A percentile compares a stretch with the other conserved stretches of the same genome.
Conservation (phyloP, 2,797 vertebrate genomes). For the Pseudomugil tenellus region DNA sequence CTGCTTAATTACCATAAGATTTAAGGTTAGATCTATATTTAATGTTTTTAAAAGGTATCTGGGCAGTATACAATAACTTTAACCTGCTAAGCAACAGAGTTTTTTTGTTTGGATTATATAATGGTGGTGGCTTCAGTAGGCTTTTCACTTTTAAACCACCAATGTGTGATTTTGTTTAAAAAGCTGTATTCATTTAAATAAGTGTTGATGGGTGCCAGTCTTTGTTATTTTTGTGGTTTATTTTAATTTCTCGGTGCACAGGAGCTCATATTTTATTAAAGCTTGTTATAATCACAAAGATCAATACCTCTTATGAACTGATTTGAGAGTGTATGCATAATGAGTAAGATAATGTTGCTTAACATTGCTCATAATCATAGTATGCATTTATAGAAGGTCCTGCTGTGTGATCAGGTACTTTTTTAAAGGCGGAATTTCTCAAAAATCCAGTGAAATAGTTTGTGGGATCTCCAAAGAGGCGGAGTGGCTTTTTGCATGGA, state of each 20-base stretch:
- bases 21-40: neutral
- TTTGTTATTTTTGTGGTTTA: slow-evolving; percentile 15
- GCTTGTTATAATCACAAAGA: slow-evolving; percentile 51
- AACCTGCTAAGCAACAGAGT: slow-evolving; percentile 20
- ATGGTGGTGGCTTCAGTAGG: slow-evolving; percentile 35
- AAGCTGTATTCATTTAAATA: neutral
- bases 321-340: slow-evolving; percentile 47
- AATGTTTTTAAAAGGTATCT: slow-evolving; percentile 9
- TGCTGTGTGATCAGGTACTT: slow-evolving; percentile 42
- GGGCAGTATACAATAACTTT: slow-evolving; percentile 9
- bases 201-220: neutral
- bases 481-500: neutral
- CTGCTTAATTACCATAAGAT: neutral
- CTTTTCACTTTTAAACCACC: slow-evolving; percentile 18
- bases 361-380: slow-evolving; percentile 27
- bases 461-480: slow-evolving; percentile 22
- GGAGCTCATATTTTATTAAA: slow-evolving; percentile 31
- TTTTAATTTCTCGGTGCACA: slow-evolving; percentile 12
- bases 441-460: slow-evolving; percentile 12
- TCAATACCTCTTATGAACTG: slow-evolving; percentile 26
- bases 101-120: slow-evolving; percentile 25
- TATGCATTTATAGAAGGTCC: slow-evolving; percentile 21
- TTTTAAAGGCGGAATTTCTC: slow-evolving; percentile 24
- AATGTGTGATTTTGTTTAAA: neutral
- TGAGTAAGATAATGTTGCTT: slow-evolving; percentile 37